Evolutionary conservation across 2,113 vertebrate species (phyloP).

Genomic region (Ploceus nigricollis): DNA sequence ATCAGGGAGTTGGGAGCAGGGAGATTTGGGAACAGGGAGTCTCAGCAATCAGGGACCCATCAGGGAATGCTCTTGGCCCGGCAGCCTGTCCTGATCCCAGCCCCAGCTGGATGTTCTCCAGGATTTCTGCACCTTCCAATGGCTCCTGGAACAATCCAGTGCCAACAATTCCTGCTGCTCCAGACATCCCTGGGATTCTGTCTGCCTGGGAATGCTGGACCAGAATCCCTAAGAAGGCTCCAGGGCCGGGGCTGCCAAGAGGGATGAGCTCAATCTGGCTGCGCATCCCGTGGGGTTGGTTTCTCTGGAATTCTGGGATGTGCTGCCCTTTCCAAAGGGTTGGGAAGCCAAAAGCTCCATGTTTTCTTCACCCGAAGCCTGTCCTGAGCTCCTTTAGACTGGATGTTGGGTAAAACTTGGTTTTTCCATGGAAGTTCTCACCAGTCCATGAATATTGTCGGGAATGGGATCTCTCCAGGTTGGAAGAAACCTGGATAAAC

Average conservation of each 20-base stretch:
- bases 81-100: fast-evolving
- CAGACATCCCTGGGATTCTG: neutral
- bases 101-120: neutral
- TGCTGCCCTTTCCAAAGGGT: neutral
- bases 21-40: neutral
- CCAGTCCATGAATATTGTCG: neutral
- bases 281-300: neutral
- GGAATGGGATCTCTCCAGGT: neutral
- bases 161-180: neutral
- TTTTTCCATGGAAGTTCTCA: neutral
- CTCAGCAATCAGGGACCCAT: neutral
- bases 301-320: neutral
- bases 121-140: neutral
- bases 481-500: neutral
- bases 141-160: neutral
- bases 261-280: neutral
- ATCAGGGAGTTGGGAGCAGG: neutral
- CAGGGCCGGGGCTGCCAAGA: neutral
- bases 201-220: neutral
- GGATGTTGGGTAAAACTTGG: neutral
- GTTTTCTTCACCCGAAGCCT: neutral
- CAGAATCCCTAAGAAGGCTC: slow-evolving; percentile 2
- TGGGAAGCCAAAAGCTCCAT: neutral
- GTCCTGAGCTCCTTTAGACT: neutral
- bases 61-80: fast-evolving